Evolutionary conservation across 2,113 vertebrate genomes (phyloP).

Genomic region (Pholis gunnellus): DNA sequence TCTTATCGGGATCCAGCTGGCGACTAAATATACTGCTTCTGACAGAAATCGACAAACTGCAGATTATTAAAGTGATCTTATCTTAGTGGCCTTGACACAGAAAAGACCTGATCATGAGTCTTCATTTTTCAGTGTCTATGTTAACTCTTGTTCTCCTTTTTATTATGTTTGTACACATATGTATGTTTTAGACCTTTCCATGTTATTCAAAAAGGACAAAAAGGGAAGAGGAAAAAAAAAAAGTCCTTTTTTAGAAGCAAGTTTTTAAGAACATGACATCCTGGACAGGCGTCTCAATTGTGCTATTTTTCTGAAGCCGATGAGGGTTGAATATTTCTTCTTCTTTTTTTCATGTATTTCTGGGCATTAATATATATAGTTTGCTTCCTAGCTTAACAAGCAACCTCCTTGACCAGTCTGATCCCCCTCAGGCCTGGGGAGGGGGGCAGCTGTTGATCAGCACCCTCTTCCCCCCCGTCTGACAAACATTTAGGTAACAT

Average conservation of each 20-base stretch:
- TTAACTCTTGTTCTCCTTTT: constrained; percentile 36
- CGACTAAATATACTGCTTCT: constrained; percentile 69
- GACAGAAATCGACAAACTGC: constrained; percentile 64
- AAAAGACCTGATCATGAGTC: constrained; percentile 73
- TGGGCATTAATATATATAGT: constrained; percentile 87
- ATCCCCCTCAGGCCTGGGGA: constrained; percentile 79
- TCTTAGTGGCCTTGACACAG: constrained; percentile 83
- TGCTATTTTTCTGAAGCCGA: constrained; percentile 51
- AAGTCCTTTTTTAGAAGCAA: constrained; percentile 65
- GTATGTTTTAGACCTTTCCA: constrained; percentile 60
- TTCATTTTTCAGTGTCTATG: constrained; percentile 63
- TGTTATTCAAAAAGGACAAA: constrained; percentile 82
- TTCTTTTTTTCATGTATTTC: constrained; percentile 79
- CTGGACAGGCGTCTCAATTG: constrained; percentile 78
- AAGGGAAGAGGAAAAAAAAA: constrained; percentile 82
- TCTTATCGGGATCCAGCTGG: constrained; percentile 68
- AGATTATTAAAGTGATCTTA: constrained; percentile 82
- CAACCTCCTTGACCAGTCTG: constrained; percentile 72
- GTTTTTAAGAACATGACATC: constrained; percentile 54
- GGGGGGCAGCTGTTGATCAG: constrained; percentile 84
- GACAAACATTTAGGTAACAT: constrained; percentile 58
- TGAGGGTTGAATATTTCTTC: constrained; percentile 72
- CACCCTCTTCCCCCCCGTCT: constrained; percentile 3
- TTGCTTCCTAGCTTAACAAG: constrained; percentile 77
- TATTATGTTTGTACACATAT: constrained; percentile 39